A percentile compares a stretch with the other conserved stretches of the same genome.
Conservation (phyloP, 2,113 vertebrate species). For the Puffinus mauretanicus region DNA sequence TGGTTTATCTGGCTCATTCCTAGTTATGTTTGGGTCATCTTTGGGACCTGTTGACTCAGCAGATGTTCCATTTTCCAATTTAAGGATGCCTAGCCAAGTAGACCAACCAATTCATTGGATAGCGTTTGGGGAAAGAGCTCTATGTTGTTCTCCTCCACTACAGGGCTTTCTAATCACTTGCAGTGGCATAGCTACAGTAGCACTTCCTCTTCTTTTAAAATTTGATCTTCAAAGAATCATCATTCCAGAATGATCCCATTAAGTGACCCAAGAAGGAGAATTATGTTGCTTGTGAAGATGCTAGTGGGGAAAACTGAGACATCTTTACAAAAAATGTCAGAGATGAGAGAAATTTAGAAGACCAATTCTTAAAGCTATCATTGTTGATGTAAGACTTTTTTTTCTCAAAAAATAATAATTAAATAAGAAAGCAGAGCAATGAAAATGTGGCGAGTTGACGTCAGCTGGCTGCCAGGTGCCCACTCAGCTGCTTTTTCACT, state of each 20-base stretch:
- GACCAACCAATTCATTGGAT: neutral
- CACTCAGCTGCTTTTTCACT: neutral
- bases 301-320: neutral
- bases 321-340: neutral
- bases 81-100: neutral
- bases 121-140: neutral
- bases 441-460: neutral
- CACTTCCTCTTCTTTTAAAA: neutral
- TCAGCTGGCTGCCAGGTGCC: neutral
- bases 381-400: neutral
- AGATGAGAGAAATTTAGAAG: neutral
- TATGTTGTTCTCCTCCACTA: neutral
- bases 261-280: neutral
- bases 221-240: neutral
- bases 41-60: neutral
- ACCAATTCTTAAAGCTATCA: neutral
- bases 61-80: neutral
- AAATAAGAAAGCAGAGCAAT: neutral
- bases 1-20: neutral
- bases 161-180: neutral
- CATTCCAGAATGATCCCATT: neutral
- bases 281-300: neutral
- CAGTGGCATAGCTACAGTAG: neutral
- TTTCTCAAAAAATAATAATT: neutral
- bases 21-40: neutral